Conservation (phyloP, 2,888 invertebrate species). For the Cosmopolites sordidus region DNA sequence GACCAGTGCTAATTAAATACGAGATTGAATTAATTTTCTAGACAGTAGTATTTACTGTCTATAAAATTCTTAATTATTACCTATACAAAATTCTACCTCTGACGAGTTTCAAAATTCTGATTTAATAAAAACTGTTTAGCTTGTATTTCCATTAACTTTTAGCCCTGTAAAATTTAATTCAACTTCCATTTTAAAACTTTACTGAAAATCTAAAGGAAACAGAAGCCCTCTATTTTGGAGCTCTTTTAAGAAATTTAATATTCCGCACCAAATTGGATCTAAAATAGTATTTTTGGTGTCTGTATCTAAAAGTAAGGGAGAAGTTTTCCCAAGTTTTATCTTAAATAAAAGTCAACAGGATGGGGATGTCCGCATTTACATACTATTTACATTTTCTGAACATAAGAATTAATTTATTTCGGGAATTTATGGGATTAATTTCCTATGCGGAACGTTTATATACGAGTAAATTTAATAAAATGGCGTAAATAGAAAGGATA, state of each 20-base stretch:
- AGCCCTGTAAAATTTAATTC: constrained; percentile 5
- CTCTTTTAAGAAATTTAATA: constrained; percentile 12
- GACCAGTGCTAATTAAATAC: no score
- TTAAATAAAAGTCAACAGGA: constrained; percentile 26
- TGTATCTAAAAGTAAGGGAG: constrained; percentile 19
- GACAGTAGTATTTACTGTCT: no score
- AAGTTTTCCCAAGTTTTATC: constrained; percentile 27
- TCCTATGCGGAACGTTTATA: constrained; percentile 25
- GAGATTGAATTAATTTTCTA: no score
- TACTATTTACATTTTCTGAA: constrained; percentile 28
- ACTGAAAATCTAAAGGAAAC: constrained; percentile 10
- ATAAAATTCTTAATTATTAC: no score
- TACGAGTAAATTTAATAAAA: constrained; percentile 21
- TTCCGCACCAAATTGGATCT: constrained; percentile 25
- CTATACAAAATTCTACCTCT: no score
- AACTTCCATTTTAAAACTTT: constrained; percentile 17
- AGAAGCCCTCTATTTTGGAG: constrained; percentile 1
- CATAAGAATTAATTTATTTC: constrained; percentile 26
- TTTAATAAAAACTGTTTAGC: neutral
- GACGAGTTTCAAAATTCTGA: neutral
- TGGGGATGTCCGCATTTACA: constrained; percentile 24
- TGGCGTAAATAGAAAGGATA: constrained; percentile 13
- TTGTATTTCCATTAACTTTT: neutral
- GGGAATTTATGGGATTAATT: constrained; percentile 29
- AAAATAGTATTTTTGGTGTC: constrained; percentile 26